Conservation (phyloP, 2,113 vertebrate species). For the Dipodomys ordii region DNA sequence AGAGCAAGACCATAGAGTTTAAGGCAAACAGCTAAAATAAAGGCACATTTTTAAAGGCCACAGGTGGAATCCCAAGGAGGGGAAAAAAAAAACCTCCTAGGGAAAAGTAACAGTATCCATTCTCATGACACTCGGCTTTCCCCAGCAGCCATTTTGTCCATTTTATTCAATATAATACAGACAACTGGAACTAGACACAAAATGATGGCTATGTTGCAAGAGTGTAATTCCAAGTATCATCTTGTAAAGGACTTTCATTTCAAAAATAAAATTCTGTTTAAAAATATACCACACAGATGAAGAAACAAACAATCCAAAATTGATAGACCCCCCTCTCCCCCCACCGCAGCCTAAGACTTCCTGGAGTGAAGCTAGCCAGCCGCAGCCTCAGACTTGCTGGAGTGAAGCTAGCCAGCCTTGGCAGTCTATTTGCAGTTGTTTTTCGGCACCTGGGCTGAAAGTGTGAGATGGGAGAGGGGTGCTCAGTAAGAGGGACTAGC, state of each 20-base stretch:
- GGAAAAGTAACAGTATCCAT: neutral
- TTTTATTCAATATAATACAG: conserved; percentile 81
- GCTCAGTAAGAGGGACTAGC: conserved; percentile 64
- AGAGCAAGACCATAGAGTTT: conserved; percentile 85
- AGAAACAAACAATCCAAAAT: conserved; percentile 2
- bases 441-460: conserved; percentile 79
- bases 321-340: conserved; percentile 21
- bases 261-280: conserved; percentile 90
- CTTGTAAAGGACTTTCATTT: conserved; percentile 85
- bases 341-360: conserved; percentile 31
- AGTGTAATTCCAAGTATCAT: conserved; percentile 80
- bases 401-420: neutral
- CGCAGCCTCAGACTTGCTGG: neutral
- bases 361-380: neutral
- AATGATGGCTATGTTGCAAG: conserved; percentile 85
- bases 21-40: conserved; percentile 86
- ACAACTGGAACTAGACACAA: conserved; percentile 84
- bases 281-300: conserved; percentile 77
- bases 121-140: conserved; percentile 68
- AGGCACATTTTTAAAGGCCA: conserved; percentile 85
- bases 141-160: conserved; percentile 78
- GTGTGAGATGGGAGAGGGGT: conserved; percentile 67
- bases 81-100: neutral
- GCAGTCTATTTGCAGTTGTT: conserved; percentile 28
- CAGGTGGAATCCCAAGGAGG: conserved; percentile 73